These are phyloP conservation scores for Hyperoodon ampullatus DNA, from an alignment of 2,113 vertebrate genomes.

Conservation along the genomic window DNA sequence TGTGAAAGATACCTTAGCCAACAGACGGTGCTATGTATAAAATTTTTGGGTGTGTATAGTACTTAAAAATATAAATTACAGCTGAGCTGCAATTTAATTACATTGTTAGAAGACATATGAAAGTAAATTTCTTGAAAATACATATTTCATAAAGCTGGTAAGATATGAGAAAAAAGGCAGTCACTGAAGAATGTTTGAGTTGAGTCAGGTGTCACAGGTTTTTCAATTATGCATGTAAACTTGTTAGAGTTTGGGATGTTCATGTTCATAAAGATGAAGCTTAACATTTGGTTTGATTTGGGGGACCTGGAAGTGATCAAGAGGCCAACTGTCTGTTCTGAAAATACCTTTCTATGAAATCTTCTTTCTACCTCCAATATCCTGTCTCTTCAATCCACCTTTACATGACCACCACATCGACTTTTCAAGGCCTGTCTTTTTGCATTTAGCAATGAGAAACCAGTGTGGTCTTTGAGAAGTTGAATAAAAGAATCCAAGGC, in stretches of 20 bases:
- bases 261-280: conserved; percentile 14
- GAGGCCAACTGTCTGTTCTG: neutral
- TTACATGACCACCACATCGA: neutral
- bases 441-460: neutral
- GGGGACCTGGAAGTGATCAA: conserved; percentile 20
- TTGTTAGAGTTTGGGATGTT: conserved; percentile 1
- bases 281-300: conserved; percentile 31
- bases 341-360: neutral
- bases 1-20: conserved; percentile 81
- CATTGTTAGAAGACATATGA: conserved; percentile 67
- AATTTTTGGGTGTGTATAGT: conserved; percentile 80
- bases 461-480: neutral
- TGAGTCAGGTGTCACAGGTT: conserved; percentile 61
- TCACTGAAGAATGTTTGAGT: conserved; percentile 70
- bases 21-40: conserved; percentile 86
- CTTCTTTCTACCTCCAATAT: neutral
- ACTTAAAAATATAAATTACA: conserved; percentile 78
- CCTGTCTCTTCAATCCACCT: neutral
- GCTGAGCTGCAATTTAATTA: conserved; percentile 81
- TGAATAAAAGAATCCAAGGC: neutral
- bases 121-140: conserved; percentile 77
- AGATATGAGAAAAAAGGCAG: conserved; percentile 62
- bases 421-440: neutral
- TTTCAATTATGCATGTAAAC: conserved; percentile 57
- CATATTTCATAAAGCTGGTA: conserved; percentile 71